Evolutionary conservation across 2,113 vertebrate genomes (phyloP).

Genomic region (Bungarus multicinctus): DNA sequence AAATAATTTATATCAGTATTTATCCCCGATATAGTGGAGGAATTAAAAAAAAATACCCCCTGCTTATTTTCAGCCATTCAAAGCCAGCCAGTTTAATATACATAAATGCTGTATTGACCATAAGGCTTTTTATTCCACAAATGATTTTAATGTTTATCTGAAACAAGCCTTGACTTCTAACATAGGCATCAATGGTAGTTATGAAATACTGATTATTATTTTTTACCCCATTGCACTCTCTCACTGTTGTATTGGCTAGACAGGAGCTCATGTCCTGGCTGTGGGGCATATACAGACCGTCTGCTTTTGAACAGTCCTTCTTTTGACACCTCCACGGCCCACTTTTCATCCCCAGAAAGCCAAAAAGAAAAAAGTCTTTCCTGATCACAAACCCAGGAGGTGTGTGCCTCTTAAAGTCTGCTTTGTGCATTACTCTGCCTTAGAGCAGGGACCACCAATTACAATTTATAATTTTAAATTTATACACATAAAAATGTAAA

Average conservation of each 20-base stretch:
- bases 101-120: background rate
- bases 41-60: background rate
- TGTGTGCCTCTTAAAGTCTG: background rate
- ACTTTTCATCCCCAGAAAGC: background rate
- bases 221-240: background rate
- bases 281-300: background rate
- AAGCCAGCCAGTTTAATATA: background rate
- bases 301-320: background rate
- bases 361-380: no score
- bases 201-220: background rate
- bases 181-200: background rate
- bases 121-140: background rate
- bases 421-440: background rate
- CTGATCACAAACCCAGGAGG: background rate
- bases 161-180: constrained; percentile 1
- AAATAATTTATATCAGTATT: background rate
- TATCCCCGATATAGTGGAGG: background rate
- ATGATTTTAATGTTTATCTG: background rate
- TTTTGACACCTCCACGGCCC: background rate
- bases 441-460: background rate
- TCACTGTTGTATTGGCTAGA: background rate
- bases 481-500: background rate
- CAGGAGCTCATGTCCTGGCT: background rate
- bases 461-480: background rate
- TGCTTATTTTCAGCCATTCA: background rate